Percentiles rank a stretch among this genome's conserved stretches.
These are phyloP conservation scores for Pachypsylla venusta DNA, from an alignment of 1,140 invertebrate genomes.

Conservation along the genomic window DNA sequence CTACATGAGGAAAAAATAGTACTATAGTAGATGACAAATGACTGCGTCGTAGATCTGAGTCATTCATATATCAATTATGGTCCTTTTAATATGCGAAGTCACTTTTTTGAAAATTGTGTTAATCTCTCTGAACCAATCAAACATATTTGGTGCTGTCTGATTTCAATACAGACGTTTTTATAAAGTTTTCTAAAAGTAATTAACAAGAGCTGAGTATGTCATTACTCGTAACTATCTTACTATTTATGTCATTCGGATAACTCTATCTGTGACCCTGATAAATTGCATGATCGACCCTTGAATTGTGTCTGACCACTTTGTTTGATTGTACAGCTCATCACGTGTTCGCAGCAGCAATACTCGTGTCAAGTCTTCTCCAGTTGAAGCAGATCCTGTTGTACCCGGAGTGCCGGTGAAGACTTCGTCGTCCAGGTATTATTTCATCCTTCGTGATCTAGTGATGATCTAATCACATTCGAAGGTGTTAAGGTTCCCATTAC, in stretches of 20 bases:
- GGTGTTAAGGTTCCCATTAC: not conserved
- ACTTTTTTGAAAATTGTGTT: too few relatives aligned
- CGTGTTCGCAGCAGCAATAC: not conserved
- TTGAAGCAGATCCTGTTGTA: slow-evolving; percentile 3
- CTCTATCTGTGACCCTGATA: not conserved
- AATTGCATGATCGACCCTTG: not conserved
- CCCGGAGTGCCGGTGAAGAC: not conserved
- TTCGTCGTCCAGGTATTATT: slow-evolving; percentile 7
- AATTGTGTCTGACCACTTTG: not conserved
- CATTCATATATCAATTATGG: too few relatives aligned
- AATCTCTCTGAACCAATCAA: too few relatives aligned
- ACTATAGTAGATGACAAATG: too few relatives aligned
- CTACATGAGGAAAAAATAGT: too few relatives aligned
- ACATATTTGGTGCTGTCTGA: too few relatives aligned
- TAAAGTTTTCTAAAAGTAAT: too few relatives aligned
- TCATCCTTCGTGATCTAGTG: not conserved
- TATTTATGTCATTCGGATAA: not conserved
- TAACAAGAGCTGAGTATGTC: too few relatives aligned
- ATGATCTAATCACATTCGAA: not conserved
- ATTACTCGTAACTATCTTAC: too few relatives aligned
- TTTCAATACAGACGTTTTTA: too few relatives aligned
- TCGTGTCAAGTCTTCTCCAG: slow-evolving; percentile 7
- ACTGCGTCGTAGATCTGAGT: too few relatives aligned
- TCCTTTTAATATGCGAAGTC: too few relatives aligned
- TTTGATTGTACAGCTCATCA: not conserved